These are phyloP conservation scores for Lithobates sylvaticus DNA, from an alignment of 2,797 vertebrate species.

Conservation along the genomic window DNA sequence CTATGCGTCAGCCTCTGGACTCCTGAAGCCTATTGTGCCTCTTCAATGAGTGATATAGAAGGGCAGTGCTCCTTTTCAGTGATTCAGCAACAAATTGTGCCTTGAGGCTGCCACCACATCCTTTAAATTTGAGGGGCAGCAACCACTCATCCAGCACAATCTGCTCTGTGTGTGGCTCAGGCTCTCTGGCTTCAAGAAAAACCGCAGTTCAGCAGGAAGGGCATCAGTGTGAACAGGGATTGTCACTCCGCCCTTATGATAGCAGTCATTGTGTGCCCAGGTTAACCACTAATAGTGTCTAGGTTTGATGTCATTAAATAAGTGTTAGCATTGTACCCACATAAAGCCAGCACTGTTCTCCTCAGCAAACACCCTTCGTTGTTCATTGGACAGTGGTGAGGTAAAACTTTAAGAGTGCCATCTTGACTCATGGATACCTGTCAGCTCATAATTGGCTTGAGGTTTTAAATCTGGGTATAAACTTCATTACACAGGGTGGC, in stretches of 20 bases:
- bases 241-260: not conserved
- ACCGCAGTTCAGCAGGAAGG: constrained; percentile 8
- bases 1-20: constrained; percentile 13
- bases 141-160: not conserved
- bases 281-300: constrained; percentile 41
- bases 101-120: constrained; percentile 37
- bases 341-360: constrained; percentile 11
- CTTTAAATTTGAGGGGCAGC: constrained; percentile 12
- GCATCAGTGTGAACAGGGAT: constrained; percentile 13
- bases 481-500: no score
- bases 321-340: not conserved
- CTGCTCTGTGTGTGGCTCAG: constrained; percentile 5
- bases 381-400: not conserved
- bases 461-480: not conserved
- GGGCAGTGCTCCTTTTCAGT: not conserved
- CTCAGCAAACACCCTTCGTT: not conserved
- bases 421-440: not conserved
- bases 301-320: not conserved
- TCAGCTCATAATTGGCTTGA: not conserved
- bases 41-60: not conserved
- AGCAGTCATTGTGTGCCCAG: constrained; percentile 38
- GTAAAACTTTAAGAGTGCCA: not conserved
- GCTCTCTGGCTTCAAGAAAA: not conserved
- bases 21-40: constrained; percentile 5
- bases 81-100: constrained; percentile 19